A percentile compares a stretch with the other conserved stretches of the same genome.
These are phyloP conservation scores for Anguilla anguilla DNA, from an alignment of 2,797 vertebrate species.

Conservation along the genomic window DNA sequence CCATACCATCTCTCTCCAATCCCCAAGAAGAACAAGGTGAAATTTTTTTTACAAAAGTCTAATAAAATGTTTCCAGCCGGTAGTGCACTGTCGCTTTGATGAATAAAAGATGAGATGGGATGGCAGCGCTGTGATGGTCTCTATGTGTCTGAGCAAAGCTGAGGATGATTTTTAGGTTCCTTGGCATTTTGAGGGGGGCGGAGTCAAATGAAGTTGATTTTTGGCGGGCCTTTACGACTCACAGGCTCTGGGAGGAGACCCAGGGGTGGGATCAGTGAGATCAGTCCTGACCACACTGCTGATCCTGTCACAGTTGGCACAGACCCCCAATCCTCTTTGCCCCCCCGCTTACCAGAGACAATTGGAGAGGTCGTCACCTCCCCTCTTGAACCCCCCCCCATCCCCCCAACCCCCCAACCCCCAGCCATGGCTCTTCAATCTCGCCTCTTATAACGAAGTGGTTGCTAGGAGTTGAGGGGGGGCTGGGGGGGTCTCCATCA, in stretches of 20 bases:
- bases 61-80: neutral
- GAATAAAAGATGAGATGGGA: neutral
- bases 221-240: neutral
- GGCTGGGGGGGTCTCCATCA: constrained; percentile 47
- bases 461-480: constrained; percentile 8
- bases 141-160: neutral
- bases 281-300: neutral
- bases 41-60: neutral
- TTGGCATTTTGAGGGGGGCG: neutral
- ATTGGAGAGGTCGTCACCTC: neutral
- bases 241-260: neutral
- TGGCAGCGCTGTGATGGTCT: neutral
- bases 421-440: neutral
- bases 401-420: neutral
- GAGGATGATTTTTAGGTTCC: neutral
- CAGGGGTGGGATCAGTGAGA: neutral
- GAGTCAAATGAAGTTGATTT: neutral
- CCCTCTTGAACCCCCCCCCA: neutral
- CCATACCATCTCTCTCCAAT: neutral
- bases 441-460: neutral
- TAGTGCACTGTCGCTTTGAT: neutral
- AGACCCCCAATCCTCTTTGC: neutral
- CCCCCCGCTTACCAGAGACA: neutral
- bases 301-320: neutral
- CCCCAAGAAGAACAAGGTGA: neutral